phyloP scores from a whole-genome alignment of 2,797 vertebrate genomes.

The Rachycentron canadum region DNA sequence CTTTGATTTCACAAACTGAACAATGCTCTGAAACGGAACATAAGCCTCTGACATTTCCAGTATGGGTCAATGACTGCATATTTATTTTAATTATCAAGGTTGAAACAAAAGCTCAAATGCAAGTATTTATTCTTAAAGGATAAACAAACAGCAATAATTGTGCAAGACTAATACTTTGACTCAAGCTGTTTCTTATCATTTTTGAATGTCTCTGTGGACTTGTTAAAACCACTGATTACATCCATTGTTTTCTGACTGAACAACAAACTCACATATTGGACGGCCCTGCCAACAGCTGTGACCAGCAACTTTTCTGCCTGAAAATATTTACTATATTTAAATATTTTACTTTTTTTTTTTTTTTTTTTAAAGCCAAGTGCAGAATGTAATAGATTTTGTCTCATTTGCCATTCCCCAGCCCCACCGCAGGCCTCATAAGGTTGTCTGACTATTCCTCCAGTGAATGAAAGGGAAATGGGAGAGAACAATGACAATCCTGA shows the following conservation, averaged over 20 bases:
- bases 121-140: conserved; percentile 43
- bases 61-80: conserved; percentile 47
- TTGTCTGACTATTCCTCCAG: conserved; percentile 57
- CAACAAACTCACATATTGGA: conserved; percentile 53
- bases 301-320: conserved; percentile 47
- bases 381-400: conserved; percentile 68
- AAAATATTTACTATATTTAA: conserved; percentile 61
- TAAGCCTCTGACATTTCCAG: conserved; percentile 36
- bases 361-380: conserved; percentile 41
- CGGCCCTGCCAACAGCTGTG: conserved; percentile 50
- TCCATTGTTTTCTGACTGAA: conserved; percentile 53
- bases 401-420: conserved; percentile 62
- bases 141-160: conserved; percentile 40
- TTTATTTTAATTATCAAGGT: conserved; percentile 54
- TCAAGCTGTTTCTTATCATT: conserved; percentile 49
- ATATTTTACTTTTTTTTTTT: too few species aligned
- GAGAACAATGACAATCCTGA: conserved; percentile 51
- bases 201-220: conserved; percentile 52
- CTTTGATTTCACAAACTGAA: conserved; percentile 30
- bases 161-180: conserved; percentile 20
- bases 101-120: conserved; percentile 38
- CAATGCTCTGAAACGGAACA: conserved; percentile 30
- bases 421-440: conserved; percentile 60
- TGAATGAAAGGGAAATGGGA: conserved; percentile 59
- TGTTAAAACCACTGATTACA: conserved; percentile 50